Evolutionary conservation across 2,797 vertebrate genomes (phyloP), one percentile per base, ranked within the genome.

Genomic region (Pyrocephalus nanus): DNA sequence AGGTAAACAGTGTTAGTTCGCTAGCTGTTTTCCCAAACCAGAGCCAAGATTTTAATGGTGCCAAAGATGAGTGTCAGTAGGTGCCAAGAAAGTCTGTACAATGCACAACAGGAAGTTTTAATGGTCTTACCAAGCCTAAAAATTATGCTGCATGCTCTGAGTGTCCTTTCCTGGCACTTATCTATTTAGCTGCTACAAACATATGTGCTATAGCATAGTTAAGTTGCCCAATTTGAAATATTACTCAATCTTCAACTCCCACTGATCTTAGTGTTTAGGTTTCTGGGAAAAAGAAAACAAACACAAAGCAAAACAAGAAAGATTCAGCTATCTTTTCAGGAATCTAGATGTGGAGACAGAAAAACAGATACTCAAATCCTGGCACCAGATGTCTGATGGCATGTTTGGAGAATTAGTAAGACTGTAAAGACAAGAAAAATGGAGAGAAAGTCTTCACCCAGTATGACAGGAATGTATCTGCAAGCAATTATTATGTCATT

Each of bases 401-500:
- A 4, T 76, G 60, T 82, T 92, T 79, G 64, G 36, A 91, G 80
- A 76, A 91, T 95, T 84, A 86, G 55, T 79, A 88, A 93, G 74
- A 79, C 34, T 90, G 64, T n/a, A 76, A 70, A 94, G 80, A 91
- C 19, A 60, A 85, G 91, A 91, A 90, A 95, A 95, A 96, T 74
- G 32, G 45, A 93, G 67, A 93, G 51, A 40, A 93, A 92, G 27
- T 71, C 29, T 93, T 94, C 67, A 45, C 45, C 53, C 77, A 71
- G 11, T 73, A 55, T 71, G 87, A 82, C 9, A 79, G 71, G 80
- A 85, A 86, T 55, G 51, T 95, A 85, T 93, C 92, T 95, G 83
- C 53, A 92, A 90, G 80, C 80, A 95, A 93, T 95, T 86, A 94
- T 81, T 88, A 84, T 89, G 80, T 75, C 66, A 83, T 90, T 81